Evolutionary conservation across 1,140 invertebrate species (phyloP).

Genomic region (Brachionus koreanus): DNA sequence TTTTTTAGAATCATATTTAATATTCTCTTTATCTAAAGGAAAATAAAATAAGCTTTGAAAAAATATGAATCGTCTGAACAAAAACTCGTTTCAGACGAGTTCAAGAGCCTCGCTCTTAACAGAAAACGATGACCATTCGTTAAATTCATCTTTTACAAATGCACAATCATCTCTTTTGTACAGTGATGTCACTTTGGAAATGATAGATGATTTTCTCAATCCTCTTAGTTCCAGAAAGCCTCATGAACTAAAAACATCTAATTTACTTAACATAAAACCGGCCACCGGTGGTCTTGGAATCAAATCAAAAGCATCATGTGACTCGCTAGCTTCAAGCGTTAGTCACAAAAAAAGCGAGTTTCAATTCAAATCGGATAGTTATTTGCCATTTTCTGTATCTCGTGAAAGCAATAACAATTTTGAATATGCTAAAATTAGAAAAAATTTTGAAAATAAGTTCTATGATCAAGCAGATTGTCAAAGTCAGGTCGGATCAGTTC

Average conservation of each 20-base stretch:
- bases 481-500: neutral
- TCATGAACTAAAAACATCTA: neutral
- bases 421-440: neutral
- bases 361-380: neutral
- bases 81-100: neutral
- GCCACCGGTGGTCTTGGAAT: neutral
- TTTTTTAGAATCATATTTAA: no score
- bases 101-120: neutral
- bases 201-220: conserved; percentile 32
- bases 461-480: neutral
- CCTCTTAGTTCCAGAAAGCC: neutral
- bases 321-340: neutral
- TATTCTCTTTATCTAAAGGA: no score
- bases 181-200: conserved; percentile 34
- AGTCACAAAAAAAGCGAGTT: neutral
- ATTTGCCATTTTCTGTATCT: neutral
- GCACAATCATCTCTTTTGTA: neutral
- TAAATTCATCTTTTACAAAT: neutral
- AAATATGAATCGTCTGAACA: neutral
- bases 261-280: neutral
- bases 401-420: neutral
- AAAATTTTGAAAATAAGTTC: neutral
- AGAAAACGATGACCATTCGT: neutral
- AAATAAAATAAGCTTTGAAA: neutral
- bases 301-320: neutral